Evolutionary conservation across 30 jellyfish, hydroid and myxozoan genomes (phyloP), one percentile per base, ranked within the genome.

Genomic region (Aurelia coerulea): DNA sequence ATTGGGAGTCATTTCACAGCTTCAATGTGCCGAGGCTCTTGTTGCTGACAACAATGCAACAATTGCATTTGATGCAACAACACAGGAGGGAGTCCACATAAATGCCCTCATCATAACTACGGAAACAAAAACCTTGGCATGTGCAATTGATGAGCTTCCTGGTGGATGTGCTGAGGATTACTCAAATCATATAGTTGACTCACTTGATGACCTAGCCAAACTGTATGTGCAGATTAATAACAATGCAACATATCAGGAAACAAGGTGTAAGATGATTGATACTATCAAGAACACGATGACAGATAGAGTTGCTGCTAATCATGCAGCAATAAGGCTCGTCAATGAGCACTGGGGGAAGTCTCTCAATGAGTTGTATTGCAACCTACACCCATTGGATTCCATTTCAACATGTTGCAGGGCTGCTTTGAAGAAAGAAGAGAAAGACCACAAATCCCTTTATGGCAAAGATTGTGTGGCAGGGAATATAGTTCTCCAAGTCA

Each of bases 41-140:
- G n/a, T 63, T 7, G 71, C 29, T 13, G 32, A 63, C 37, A 37
- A 32, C 35, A 51, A 80, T 80, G 56, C 69, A 32, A 34, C 90
- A 65, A 6, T 80, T 51, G 85, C 80, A 50, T 80, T 62, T 80
- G 90, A 50, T 80, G 90, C 82, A 29, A 80, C 90, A 63, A 80
- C 90, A 17, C 90, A 80, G 56, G 90, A 80, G 39, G 90, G 90
- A 15, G 90, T 49, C 8, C 81, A 65, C 64, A 66, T 63, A 14
- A 80, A 80, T 65, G 81, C 72, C 69, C 32, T 65, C n/a, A 51
- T 54, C 5, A 49, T 80, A 14, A 62, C 85, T 2, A 80, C 90
- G 33, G 62, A 51, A 65, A 62, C 68, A 23, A 1, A 35, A 33
- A 17, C 80, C 32, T 32, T 62, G 9, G 82, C 68, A 23, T 63